Base-by-base conservation (phyloP, 2,797 vertebrate genomes). In the Anniella stebbinsi region DNA sequence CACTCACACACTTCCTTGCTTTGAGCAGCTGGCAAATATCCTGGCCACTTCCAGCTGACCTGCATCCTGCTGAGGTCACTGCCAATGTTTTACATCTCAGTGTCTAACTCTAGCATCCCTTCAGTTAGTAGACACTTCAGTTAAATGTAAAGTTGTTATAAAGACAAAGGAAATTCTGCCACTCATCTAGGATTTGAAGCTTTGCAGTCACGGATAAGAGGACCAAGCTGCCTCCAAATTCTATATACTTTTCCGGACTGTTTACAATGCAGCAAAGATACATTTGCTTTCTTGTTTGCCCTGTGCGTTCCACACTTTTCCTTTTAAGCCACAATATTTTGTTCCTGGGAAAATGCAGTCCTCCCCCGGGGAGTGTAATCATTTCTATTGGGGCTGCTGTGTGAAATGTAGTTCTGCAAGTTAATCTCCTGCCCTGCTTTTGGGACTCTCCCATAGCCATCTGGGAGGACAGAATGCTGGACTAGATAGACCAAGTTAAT, bases 11-110 rank as follows among this genome's bases (percentile, higher is more conserved):
- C 89, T 95, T 96, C 93, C 94, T 93, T 90, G 82, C 86, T 93
- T 91, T 82, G 93, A 94, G 93, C 92, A 96, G 84, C 96, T 96
- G 96, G 76, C 67, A 94, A 94, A 94, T 95, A 94, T 95, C 96
- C 96, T 87, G 76, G 96, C 95, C 97, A 97, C 97, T 97, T 94
- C 96, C 95, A 75, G 95, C 93, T 94, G 96, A 96, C 97, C 96
- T 89, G 66, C 88, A 95, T 96, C 95, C 96, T 96, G 96, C 78
- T 84, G 91, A 84, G 93, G 95, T 97, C 97, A 96, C 89, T 95
- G 95, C 91, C 93, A 94, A 95, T 96, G 97, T 98, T 96, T 98
- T 97, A 98, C 97, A 96, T 89, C 77, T 96, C 97, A 96, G 97
- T 97, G 96, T 95, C 18, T 38, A 92, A 82, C 90, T 88, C 86